Evolutionary conservation across 2,113 vertebrate genomes (phyloP).

Genomic region (human (Homo sapiens)): GRCh38 chr1:88163001-88163500

Average conservation of each 20-base stretch:
- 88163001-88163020: neutral
- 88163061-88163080: neutral
- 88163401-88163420: neutral
- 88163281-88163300: neutral
- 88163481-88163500: neutral
- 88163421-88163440: neutral
- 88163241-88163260: neutral
- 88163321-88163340: constrained; percentile 13
- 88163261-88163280: neutral
- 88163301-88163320: neutral
- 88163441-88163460: constrained; percentile 26
- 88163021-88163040: neutral
- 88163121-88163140: neutral
- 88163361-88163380: constrained; percentile 27
- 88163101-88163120: neutral
- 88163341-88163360: neutral
- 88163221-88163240: neutral
- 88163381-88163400: neutral
- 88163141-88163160: neutral
- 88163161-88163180: neutral
- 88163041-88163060: neutral
- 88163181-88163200: neutral
- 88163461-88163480: neutral
- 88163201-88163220: neutral
- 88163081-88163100: neutral